phyloP scores from a whole-genome alignment of 1,140 invertebrate species.

The Psix sp. region DNA sequence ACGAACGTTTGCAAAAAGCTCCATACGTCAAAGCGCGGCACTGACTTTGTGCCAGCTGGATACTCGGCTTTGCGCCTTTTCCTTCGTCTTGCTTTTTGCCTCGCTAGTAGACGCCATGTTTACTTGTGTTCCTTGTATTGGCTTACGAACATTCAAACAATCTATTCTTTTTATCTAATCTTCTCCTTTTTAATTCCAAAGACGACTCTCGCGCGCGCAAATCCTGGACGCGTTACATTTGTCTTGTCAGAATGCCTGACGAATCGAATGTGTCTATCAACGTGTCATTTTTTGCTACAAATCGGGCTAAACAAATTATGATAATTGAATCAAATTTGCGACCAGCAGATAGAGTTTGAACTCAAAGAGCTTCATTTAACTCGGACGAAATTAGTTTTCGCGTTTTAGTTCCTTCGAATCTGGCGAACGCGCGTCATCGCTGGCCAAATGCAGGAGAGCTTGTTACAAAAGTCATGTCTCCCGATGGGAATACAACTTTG shows the following conservation, averaged over 20 bases:
- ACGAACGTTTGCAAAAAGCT: conserved; percentile 51
- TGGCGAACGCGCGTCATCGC: background rate
- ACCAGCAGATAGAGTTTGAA: background rate
- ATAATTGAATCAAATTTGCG: background rate
- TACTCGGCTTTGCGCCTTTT: conserved; percentile 33
- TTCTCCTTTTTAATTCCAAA: conserved; percentile 26
- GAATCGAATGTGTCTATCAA: conserved; percentile 12
- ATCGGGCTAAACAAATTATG: conserved; percentile 9
- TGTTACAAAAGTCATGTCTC: conserved; percentile 13
- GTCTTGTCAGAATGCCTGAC: background rate
- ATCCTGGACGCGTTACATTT: background rate
- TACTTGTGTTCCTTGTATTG: conserved; percentile 14
- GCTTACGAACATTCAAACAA: conserved; percentile 11
- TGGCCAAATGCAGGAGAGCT: background rate
- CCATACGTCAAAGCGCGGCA: conserved; percentile 49
- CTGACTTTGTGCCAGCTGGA: conserved; percentile 58
- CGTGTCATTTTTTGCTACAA: conserved; percentile 3
- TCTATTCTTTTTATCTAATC: conserved; percentile 12
- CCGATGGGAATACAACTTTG: conserved; percentile 8
- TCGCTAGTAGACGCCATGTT: conserved; percentile 20
- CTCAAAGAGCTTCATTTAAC: background rate
- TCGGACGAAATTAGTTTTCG: conserved; percentile 1
- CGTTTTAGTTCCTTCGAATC: background rate
- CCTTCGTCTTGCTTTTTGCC: conserved; percentile 20
- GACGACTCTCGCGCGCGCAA: conserved; percentile 3